These are phyloP conservation scores for Montipora foliosa DNA, from an alignment of 64 coral and sea anemone genomes.

Conservation along the genomic window DNA sequence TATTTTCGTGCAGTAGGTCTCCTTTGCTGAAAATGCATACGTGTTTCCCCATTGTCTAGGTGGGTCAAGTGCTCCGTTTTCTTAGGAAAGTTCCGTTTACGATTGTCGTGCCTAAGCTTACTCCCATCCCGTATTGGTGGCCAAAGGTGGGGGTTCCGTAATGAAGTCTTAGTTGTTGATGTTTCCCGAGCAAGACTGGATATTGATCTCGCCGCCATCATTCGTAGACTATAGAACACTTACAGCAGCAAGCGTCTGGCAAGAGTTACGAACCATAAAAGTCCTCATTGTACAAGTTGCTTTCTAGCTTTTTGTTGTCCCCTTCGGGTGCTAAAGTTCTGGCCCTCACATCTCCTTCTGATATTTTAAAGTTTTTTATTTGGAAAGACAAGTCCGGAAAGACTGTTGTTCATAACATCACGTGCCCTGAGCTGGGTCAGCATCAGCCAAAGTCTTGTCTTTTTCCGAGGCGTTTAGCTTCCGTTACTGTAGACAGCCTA, in stretches of 20 bases:
- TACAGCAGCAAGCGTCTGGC: neutral
- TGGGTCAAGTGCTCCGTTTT: conserved; percentile 11
- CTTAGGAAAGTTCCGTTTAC: neutral
- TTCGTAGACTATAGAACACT: neutral
- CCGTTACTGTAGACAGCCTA: neutral
- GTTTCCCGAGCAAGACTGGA: neutral
- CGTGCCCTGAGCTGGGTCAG: neutral
- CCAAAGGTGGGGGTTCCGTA: neutral
- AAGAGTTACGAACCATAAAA: conserved; percentile 39
- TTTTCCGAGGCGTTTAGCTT: neutral
- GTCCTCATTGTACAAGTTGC: neutral
- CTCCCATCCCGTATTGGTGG: conserved; percentile 2
- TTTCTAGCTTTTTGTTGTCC: neutral
- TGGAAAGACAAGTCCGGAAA: conserved; percentile 18
- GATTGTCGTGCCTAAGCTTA: neutral
- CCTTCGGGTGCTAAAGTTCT: neutral
- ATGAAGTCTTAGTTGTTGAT: neutral
- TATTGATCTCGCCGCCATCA: neutral
- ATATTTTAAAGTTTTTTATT: conserved; percentile 22
- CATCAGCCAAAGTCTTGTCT: neutral
- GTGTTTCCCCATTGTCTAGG: conserved; percentile 1
- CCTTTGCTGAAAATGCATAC: neutral
- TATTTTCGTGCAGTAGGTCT: neutral
- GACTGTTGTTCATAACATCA: neutral
- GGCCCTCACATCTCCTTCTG: neutral